Base-by-base conservation (phyloP, 2,113 vertebrate genomes). In the Physeter macrocephalus region DNA sequence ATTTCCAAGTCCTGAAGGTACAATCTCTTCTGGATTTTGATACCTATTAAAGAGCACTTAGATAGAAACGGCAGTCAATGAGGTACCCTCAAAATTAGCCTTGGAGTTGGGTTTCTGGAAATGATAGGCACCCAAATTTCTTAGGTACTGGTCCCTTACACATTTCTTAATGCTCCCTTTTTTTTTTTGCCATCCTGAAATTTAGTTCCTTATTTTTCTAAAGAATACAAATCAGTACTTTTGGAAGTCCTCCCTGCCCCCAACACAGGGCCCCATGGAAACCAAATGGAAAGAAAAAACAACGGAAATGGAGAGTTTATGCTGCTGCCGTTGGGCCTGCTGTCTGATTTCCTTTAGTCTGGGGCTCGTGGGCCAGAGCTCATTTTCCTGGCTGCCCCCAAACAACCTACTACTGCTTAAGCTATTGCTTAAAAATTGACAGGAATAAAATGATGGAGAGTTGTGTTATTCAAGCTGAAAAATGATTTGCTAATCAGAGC, bases 331-430 rank as follows among this genome's bases (percentile, higher is more conserved):
- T 62, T 69, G 91, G 93, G 82, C 57, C 78, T 67, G 85, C 77
- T 80, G 90, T 94, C 94, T 71, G 86, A 84, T 49, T 96, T 71
- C 92, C 61, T 94, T 80, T 57, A 36, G 87, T 86, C 85, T 89
- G 49, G 93, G 82, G 29, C 36, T 34, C 5, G 4, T 66, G 92
- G 96, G 82, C 95, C 94, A 80, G 43, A 75, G 61, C 94, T 77
- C 89, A 92, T 92, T 98, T 97, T 97, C 95, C 94, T 97, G 95
- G 95, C 93, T 89, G 86, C 84, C 91, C 69, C 96, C 59, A 95
- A 93, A 94, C 82, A 87, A 54, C 78, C 49, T 21, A 95, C 92
- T 95, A 90, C 90, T 95, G 95, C 95, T 95, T 74, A 92, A 94
- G 83, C 92, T 52, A 94, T 87, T 95, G 93, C 93, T 94, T 83